Base-by-base conservation (phyloP, 1,140 invertebrate species). In the Potamilus streckersoni region DNA sequence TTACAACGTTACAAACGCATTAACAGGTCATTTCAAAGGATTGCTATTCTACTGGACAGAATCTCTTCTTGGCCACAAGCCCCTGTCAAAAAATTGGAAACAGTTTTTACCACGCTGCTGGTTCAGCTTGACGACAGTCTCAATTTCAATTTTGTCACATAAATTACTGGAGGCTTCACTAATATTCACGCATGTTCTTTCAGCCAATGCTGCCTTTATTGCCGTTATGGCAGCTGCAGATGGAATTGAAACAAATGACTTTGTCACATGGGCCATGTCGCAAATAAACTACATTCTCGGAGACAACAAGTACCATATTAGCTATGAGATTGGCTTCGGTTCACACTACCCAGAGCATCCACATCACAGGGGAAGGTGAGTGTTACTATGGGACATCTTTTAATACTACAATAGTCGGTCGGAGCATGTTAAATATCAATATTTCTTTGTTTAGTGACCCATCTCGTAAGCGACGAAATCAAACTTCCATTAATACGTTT, bases 211-310 rank as follows among this genome's bases (percentile, higher is more conserved):
- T 59, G 71, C 71, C 0, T 76, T 72, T 64, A 63, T 74, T 55
- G 66, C 38, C 8, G 60, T 72, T 6, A 20, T 76, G 66, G 73
- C 77, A 61, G 76, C 76, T 23, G 62, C 63, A 16, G 62, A 73
- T 38, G 70, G 74, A 4, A 73, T 78, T 12, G 63, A 27, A 17
- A 69, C 68, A 2, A 69, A 73, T 4, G 76, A 62, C 13, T 76
- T 73, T 63, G 77, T 74, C 16, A 69, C 73, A 19, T 93, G 93
- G 80, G 93, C 93, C 14, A 88, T 90, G 79, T 80, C 90, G 75
- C 93, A 94, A 85, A 92, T 93, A 63, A 84, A 92, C 79, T 93
- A 93, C 81, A 92, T 93, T 78, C 85, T 94, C 0, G 93, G 93
- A 4, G 89, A 91, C 65, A 82, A 83, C 56, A 93, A 93, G 4